Evolutionary conservation across 2,113 vertebrate species (phyloP).

Genomic region (Picathartes gymnocephalus): DNA sequence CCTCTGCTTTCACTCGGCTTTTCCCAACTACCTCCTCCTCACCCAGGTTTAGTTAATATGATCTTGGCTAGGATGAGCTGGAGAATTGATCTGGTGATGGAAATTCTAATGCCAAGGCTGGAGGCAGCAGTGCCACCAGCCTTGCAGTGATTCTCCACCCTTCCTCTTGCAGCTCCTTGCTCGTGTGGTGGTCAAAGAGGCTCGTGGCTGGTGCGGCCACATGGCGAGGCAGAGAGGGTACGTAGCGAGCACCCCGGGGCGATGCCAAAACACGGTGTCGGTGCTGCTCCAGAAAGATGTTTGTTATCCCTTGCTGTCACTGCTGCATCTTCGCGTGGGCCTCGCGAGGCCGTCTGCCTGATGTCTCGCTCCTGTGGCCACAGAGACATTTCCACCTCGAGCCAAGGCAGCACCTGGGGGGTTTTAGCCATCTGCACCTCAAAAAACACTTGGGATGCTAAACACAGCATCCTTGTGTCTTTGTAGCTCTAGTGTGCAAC

Average conservation of each 20-base stretch:
- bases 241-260: fast-evolving
- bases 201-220: slow-evolving; percentile 75
- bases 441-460: neutral
- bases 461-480: slow-evolving; percentile 47
- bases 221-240: slow-evolving; percentile 77
- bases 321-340: neutral
- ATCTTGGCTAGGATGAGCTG: neutral
- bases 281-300: neutral
- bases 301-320: neutral
- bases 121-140: neutral
- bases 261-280: fast-evolving
- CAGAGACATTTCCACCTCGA: neutral
- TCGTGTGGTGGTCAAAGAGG: slow-evolving; percentile 89
- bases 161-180: slow-evolving; percentile 77
- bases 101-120: fast-evolving
- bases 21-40: neutral
- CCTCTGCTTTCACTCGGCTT: neutral
- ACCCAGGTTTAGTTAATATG: fast-evolving
- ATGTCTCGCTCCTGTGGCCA: fast-evolving
- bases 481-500: slow-evolving; percentile 74
- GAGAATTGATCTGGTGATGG: fast-evolving
- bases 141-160: fast-evolving
- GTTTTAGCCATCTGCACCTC: neutral
- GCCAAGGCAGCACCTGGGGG: neutral
- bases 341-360: fast-evolving